Evolutionary conservation across 2,888 invertebrate species (phyloP), one percentile per base, ranked within the genome.

Genomic region (Anthophora plumipes): DNA sequence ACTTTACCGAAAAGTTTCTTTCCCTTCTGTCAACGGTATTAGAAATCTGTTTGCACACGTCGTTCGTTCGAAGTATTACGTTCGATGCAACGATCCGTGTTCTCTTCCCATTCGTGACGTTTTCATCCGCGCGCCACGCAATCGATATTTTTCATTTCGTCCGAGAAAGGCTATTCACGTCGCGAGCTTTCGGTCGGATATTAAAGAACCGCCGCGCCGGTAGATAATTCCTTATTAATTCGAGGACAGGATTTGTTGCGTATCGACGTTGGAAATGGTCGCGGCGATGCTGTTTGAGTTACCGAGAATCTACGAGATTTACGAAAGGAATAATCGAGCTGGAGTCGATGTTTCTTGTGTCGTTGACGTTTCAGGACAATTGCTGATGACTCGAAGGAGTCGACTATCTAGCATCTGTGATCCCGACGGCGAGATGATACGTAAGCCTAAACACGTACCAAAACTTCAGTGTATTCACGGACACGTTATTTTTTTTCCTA

Each of bases 351-450:
- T 67, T 81, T 71, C 63, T 82, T 81, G 73, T 81, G 54, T 82
- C 86, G 68, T 82, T 86, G 88, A 90, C 82, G 87, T 93, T 93
- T 73, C 93, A 93, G 93, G 93, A 85, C 92, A 91, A 89, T 88
- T 92, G 90, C 86, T 93, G 92, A 90, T 93, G 92, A 89, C 91
- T 79, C 91, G 93, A 83, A 91, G 93, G 90, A 92, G 93, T 91
- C 92, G 93, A 76, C 92, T 93, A 80, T 91, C 92, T 89, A 96
- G 96, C 94, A 95, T 96, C 91, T 95, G 96, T 85, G 96, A 96
- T 93, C 89, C 91, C 86, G 96, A 96, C 90, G 96, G 96, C 90
- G 96, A 96, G 83, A 91, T 91, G 94, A 95, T 95, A 95, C 95
- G 96, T 96, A 96, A 96, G 96, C 91, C 83, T 83, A 76, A 67